Base-by-base conservation (phyloP, 2,797 vertebrate species). In the Oophaga sylvatica region DNA sequence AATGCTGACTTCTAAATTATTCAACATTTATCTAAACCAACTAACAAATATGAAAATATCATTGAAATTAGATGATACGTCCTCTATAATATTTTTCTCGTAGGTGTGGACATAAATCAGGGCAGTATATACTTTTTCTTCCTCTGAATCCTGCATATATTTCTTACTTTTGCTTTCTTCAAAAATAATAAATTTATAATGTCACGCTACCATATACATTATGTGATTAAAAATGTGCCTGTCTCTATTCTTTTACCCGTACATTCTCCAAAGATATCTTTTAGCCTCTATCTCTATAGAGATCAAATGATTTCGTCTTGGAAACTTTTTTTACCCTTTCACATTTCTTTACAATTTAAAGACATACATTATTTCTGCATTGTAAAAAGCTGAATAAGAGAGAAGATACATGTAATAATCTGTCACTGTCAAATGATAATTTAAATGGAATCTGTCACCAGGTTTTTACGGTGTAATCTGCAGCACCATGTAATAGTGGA, bases 331-430 rank as follows among this genome's bases (percentile, higher is more conserved):
- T 56, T 62, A 56, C 70, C 41, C 56, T 84, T 75, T 75, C 15
- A 45, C 57, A 75, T 45, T 60, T 84, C 31, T 75, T 60, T 60
- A 56, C 22, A 75, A 60, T 73, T 22, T 59, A 83, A 73, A 57
- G n/a, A 41, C 31, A 75, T 75, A 53, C 62, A 60, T 73, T 84
- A 62, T 84, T 60, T 35, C 82, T 84, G 62, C 9, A 82, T 68
- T 82, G 65, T 53, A 56, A 82, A 81, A 53, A 82, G 63, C 41
- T 29, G 2, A 4, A 56, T 41, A 82, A 48, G 45, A 29, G 63
- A 68, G 13, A 82, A 41, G 67, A 41, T 53, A 65, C 29, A n/a
- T 81, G 62, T 82, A 82, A 82, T 56, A 82, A 56, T 68, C n/a
- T 68, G 45, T 82, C 62, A 68, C 41, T 68, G n/a, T 56, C n/a